Evolutionary conservation across 2,113 vertebrate species (phyloP), one percentile per base, ranked within the genome.

Genomic region (Paraplagusia blochii): DNA sequence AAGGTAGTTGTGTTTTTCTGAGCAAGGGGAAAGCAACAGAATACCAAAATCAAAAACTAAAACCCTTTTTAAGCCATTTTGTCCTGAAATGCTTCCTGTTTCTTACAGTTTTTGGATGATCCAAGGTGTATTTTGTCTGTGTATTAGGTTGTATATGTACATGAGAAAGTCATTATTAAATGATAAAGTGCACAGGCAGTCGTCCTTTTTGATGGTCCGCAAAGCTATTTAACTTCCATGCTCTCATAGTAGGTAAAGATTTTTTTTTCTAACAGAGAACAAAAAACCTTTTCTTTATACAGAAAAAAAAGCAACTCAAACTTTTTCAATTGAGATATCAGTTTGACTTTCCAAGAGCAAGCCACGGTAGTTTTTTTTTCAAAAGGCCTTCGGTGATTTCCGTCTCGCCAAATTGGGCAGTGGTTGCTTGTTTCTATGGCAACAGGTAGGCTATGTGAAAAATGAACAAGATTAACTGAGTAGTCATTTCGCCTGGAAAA

Each of bases 101-200:
- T 55, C 44, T 56, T 74, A 56, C 61, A 66, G 53, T 74, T 59
- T 66, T 57, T 43, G 58, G 61, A 56, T 60, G 49, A 77, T 82
- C 86, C 84, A 38, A 38, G 36, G 9, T 53, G 66, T 52, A 44
- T 68, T n/a, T 62, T 59, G 52, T 77, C 58, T 66, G 69, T 63
- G 74, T 77, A 29, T 29, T n/a, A n/a, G 79, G 72, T 59, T 68
- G 67, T 77, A 76, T 84, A 76, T 75, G 74, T 81, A 69, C 69
- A 73, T 79, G 70, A 77, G 70, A 4, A 60, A 76, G 80, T 80
- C 60, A 83, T 83, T 80, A 77, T 85, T 80, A 63, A 85, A 76
- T 62, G 67, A 56, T 39, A 63, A 72, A 57, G 58, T 77, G 72
- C 58, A 54, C 44, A 29, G 74, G 78, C 80, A 84, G 84, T 80